Percentiles rank a stretch among this genome's conserved stretches.
Evolutionary conservation across 1,140 invertebrate species (phyloP).

Genomic region (Dryas iulia): DNA sequence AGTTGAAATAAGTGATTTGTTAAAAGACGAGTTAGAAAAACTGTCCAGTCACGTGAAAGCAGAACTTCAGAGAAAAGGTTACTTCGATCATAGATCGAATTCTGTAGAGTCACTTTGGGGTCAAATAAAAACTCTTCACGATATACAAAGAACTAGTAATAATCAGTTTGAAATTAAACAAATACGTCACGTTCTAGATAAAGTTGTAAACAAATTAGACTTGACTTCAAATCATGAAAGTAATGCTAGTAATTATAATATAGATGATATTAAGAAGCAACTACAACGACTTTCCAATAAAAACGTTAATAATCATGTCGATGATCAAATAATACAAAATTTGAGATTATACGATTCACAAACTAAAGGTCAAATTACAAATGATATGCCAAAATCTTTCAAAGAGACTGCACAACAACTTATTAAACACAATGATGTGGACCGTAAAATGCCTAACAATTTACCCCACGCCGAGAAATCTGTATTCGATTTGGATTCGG

Average conservation of each 20-base stretch:
- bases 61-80: constrained; percentile 35
- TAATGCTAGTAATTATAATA: constrained; percentile 33
- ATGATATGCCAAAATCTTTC: constrained; percentile 10
- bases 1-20: constrained; percentile 43
- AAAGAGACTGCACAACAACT: constrained; percentile 24
- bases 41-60: constrained; percentile 40
- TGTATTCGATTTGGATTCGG: constrained; percentile 21
- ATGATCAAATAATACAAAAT: constrained; percentile 6
- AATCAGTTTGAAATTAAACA: constrained; percentile 40
- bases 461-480: constrained; percentile 4
- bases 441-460: background rate
- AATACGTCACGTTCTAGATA: constrained; percentile 43
- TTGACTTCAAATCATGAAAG: constrained; percentile 12
- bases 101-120: constrained; percentile 34
- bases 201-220: constrained; percentile 38
- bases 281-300: constrained; percentile 11
- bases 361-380: background rate
- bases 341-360: background rate
- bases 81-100: constrained; percentile 17
- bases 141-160: constrained; percentile 40
- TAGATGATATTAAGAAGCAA: constrained; percentile 38
- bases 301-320: background rate
- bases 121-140: constrained; percentile 47
- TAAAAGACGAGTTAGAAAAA: constrained; percentile 49
- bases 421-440: constrained; percentile 4